Conservation (phyloP, 1,140 invertebrate genomes). For the Conus ventricosus region DNA sequence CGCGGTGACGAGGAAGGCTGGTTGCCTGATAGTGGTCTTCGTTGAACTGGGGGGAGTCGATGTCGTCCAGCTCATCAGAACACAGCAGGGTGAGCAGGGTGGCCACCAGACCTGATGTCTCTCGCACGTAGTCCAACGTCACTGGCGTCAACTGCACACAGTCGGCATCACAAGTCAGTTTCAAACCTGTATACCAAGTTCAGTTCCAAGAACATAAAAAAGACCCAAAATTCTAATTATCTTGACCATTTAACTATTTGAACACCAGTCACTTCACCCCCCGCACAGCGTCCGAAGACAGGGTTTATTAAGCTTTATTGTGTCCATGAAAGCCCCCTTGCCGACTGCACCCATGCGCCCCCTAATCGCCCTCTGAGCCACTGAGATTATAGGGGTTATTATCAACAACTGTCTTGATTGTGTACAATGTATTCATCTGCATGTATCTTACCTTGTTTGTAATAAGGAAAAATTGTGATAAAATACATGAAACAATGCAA, state of each 20-base stretch:
- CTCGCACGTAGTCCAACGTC: constrained; percentile 70
- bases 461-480: too few relatives aligned
- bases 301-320: too few relatives aligned
- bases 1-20: constrained; percentile 42
- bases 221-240: too few relatives aligned
- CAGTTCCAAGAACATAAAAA: background rate
- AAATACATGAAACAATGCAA: too few relatives aligned
- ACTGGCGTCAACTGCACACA: constrained; percentile 59
- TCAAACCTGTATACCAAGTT: background rate
- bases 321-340: too few relatives aligned
- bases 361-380: background rate
- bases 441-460: too few relatives aligned
- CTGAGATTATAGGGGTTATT: too few relatives aligned
- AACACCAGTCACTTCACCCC: background rate
- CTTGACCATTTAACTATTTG: too few relatives aligned
- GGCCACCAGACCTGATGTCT: constrained; percentile 65
- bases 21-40: constrained; percentile 58
- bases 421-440: too few relatives aligned
- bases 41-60: constrained; percentile 60
- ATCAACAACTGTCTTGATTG: too few relatives aligned
- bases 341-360: too few relatives aligned
- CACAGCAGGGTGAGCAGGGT: constrained; percentile 70
- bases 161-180: background rate
- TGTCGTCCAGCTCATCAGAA: constrained; percentile 67
- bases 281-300: background rate